A percentile compares a stretch with the other conserved stretches of the same genome.
phyloP scores from a whole-genome alignment of 2,888 invertebrate genomes.

The Drosophila nr. fundita region DNA sequence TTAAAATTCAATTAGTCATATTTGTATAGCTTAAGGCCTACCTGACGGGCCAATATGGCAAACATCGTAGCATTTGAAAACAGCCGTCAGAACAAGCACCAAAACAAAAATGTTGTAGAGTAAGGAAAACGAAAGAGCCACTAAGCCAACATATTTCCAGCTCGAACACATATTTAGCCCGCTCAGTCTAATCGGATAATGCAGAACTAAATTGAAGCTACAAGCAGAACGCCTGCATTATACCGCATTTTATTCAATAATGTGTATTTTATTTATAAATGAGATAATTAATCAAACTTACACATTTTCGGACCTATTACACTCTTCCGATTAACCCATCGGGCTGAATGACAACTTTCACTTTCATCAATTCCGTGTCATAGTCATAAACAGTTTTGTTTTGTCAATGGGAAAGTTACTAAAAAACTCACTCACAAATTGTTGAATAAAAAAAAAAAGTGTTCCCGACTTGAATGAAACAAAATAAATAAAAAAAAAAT shows the following conservation, averaged over 20 bases:
- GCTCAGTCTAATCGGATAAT: conserved; percentile 8
- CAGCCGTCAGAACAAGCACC: background rate
- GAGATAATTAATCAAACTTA: conserved; percentile 2
- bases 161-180: conserved; percentile 12
- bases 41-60: conserved; percentile 9
- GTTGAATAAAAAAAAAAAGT: background rate
- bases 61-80: conserved; percentile 28
- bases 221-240: background rate
- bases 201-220: background rate
- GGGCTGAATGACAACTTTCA: background rate
- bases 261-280: background rate
- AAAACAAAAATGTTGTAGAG: conserved; percentile 19
- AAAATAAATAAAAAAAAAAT: background rate
- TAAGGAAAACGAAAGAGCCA: conserved; percentile 22
- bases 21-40: background rate
- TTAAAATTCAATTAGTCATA: background rate
- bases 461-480: background rate
- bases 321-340: background rate
- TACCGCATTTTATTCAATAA: background rate
- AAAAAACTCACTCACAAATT: background rate
- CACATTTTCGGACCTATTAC: background rate
- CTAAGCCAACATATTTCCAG: conserved; percentile 29
- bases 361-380: background rate
- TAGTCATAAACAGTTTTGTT: conserved; percentile 1
- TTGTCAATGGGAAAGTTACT: background rate